Evolutionary conservation across 2,888 invertebrate species (phyloP), one percentile per base, ranked within the genome.

Genomic region (Hirtodrosophila duncani): DNA sequence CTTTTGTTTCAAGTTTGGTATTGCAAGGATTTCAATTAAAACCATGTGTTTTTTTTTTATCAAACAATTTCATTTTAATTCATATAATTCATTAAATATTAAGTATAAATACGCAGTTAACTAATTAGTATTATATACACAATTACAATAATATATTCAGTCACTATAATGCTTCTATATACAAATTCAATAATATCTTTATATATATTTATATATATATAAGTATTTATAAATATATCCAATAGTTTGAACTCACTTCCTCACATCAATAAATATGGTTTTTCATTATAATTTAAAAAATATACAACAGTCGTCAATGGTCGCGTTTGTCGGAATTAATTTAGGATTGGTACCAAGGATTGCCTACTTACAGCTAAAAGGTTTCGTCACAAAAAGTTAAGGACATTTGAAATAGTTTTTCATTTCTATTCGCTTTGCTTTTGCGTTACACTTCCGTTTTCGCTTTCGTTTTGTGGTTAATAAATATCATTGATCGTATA

Each of bases 91-190:
- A 42, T 72, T 80, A 78, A 80, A 78, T 78, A 80, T 80, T 66
- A 80, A 52, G 69, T 81, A 75, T 75, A 75, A 75, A 75, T 81
- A 81, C 60, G 72, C 50, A 61, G 81, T 75, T 81, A 67, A 65
- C 81, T 75, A 75, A 39, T 41, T 77, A 67, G 80, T 75, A 75
- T 75, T 75, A 81, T 77, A 81, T 80, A 81, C 82, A 81, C 77
- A 77, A 77, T 80, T 81, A 77, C 69, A 81, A 72, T 72, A 68
- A 72, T 57, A 66, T 74, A 81, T 80, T 77, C 77, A 77, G 77
- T 77, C 77, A 80, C 77, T 77, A 77, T 77, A 80, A 81, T 78
- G 79, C 81, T 81, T 63, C 63, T 74, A 80, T 74, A 69, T 75
- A 75, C 77, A 75, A 67, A 77, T 50, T 46, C 43, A 41, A 56